Conservation (phyloP, 2,888 invertebrate genomes). For the Alentia gelatinosa region DNA sequence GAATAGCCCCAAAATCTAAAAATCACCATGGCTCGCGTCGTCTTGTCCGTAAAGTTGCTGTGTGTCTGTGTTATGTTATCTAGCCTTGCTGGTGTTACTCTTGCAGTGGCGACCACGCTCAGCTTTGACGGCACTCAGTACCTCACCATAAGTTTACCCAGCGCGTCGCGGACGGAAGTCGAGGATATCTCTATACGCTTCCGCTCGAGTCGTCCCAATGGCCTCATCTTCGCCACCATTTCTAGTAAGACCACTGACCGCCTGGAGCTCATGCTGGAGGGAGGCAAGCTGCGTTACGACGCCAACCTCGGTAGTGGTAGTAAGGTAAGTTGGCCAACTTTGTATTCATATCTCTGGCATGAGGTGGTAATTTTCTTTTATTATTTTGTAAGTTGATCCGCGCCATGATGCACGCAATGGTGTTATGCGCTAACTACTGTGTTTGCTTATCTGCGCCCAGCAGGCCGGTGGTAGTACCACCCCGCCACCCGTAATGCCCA, state of each 20-base stretch:
- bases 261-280: conserved; percentile 91
- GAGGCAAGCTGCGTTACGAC: conserved; percentile 90
- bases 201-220: conserved; percentile 88
- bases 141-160: conserved; percentile 87
- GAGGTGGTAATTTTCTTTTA: too few species aligned
- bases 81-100: conserved; percentile 27
- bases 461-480: neutral
- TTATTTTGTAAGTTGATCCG: too few species aligned
- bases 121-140: conserved; percentile 94
- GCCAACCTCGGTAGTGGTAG: conserved; percentile 91
- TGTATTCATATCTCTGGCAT: neutral
- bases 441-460: neutral
- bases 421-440: neutral
- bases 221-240: conserved; percentile 86
- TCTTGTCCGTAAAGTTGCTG: neutral
- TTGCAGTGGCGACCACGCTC: conserved; percentile 91
- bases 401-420: neutral
- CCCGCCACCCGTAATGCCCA: neutral
- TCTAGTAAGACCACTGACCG: conserved; percentile 88
- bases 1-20: neutral
- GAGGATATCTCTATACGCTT: conserved; percentile 94
- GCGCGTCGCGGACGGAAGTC: conserved; percentile 90
- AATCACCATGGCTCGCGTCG: neutral
- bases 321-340: conserved; percentile 85
- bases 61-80: conserved; percentile 11